Evolutionary conservation across 2,797 vertebrate genomes (phyloP), one percentile per base, ranked within the genome.

Genomic region (Echiichthys vipera): DNA sequence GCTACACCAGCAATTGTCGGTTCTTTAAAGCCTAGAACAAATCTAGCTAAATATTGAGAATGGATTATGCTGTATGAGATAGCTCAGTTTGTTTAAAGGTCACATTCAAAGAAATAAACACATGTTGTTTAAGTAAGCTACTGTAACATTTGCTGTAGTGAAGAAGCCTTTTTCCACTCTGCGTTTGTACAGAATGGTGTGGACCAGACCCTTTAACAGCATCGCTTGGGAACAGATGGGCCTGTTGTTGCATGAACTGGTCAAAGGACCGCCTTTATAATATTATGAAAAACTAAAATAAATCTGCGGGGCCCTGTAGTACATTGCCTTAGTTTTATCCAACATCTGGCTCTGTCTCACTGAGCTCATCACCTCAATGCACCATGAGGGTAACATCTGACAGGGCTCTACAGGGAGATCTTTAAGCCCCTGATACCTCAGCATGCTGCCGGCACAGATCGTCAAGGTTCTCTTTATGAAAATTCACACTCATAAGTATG

Each of bases 291-390:
- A 51, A 34, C 12, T 36, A 29, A 70, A 64, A n/a, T 0, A 68
- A 5, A 20, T 62, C 17, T 63, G 27, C 58, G 22, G 62, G n/a
- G 24, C 20, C 1, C 29, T 39, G 15, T n/a, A 71, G 47, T 46
- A 53, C 18, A 51, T 2, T 45, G 0, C 24, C 7, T 22, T 14
- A 57, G 29, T 27, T 63, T 66, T 54, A 58, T 36, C 47, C 40
- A 77, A 49, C 74, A 80, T 77, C 56, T 67, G 73, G 22, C 65
- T 56, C 6, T 12, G 36, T 65, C 36, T 43, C 46, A 34, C 24
- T 68, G 53, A 50, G 57, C 53, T 72, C 39, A 47, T 73, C 3
- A 45, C 27, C 50, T 45, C 50, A 43, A 0, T 71, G 32, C 36
- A 74, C 24, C 29, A 39, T 11, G 20, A 62, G 36, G 10, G 24